A percentile compares a stretch with the other conserved stretches of the same genome.
Conservation (phyloP, 2,113 vertebrate genomes). For the Phylloscopus whistleri region DNA sequence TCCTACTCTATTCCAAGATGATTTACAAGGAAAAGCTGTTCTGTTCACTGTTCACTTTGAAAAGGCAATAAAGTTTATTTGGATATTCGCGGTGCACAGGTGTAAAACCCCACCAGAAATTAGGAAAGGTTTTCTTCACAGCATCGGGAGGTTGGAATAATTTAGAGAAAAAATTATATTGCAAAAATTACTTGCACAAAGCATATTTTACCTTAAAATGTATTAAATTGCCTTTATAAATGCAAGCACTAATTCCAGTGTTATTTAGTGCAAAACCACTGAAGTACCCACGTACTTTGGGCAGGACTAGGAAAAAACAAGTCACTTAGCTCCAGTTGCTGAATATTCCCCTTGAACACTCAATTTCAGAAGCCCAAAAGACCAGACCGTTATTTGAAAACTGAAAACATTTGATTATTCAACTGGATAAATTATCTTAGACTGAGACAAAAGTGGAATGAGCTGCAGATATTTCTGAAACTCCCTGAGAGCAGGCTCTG, state of each 20-base stretch:
- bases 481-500: background rate
- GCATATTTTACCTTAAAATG: background rate
- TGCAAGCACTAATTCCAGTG: background rate
- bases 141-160: background rate
- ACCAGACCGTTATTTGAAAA: background rate
- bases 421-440: background rate
- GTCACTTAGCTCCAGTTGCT: background rate
- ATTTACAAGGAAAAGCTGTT: background rate
- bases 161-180: background rate
- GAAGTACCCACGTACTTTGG: background rate
- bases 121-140: background rate
- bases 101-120: background rate
- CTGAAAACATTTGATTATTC: background rate
- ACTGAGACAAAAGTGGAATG: background rate
- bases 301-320: background rate
- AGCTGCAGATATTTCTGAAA: background rate
- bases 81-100: background rate
- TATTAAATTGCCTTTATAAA: background rate
- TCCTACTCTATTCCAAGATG: background rate
- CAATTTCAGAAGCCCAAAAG: background rate
- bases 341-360: background rate
- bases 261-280: background rate
- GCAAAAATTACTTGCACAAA: background rate
- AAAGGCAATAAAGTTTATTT: background rate
- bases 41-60: background rate